Evolutionary conservation across 2,113 vertebrate species (phyloP), one percentile per base, ranked within the genome.

Genomic region (Callospermophilus lateralis): DNA sequence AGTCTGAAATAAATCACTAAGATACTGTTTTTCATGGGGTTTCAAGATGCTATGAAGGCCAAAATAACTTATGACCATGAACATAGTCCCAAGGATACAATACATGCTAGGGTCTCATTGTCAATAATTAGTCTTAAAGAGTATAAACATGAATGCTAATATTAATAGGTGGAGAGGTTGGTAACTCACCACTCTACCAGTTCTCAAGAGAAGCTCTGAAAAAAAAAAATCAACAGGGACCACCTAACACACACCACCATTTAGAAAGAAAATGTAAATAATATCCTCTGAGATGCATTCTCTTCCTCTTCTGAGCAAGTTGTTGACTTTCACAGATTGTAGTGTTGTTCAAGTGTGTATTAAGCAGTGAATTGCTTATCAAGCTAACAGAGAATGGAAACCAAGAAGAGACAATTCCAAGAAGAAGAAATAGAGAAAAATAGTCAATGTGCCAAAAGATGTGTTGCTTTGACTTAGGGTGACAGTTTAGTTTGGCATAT

Each of bases 391-490:
- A 51, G 30, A 89, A 70, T 81, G 16, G 72, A 53, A 80, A 58
- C 4, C 26, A 81, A 86, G 45, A 88, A 58, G 32, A 63, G 32
- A 17, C 80, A 79, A 65, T 55, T 58, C 53, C 85, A 94, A 70
- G 81, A 85, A 78, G 16, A 88, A 74, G 45, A 63, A 37, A 87
- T 48, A 73, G 61, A 92, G 84, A 91, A 85, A 77, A 34, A 72
- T 0, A 76, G 12, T 22, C 73, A 72, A 30, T 8, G 1, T 17
- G 42, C 12, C 65, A 48, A 77, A 95, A 77, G 19, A 51, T 55
- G 45, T 6, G 30, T 48, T 76, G 1, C n/a, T 68, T 85, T 6
- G 39, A 74, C 22, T 76, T 48, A 61, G 6, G 12, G 2, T 67
- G 72, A 72, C 34, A 72, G 8, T 51, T 76, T 73, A 15, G 34